Evolutionary conservation across 64 coral and sea anemone species (phyloP).

Genomic region (Porites australiensis): DNA sequence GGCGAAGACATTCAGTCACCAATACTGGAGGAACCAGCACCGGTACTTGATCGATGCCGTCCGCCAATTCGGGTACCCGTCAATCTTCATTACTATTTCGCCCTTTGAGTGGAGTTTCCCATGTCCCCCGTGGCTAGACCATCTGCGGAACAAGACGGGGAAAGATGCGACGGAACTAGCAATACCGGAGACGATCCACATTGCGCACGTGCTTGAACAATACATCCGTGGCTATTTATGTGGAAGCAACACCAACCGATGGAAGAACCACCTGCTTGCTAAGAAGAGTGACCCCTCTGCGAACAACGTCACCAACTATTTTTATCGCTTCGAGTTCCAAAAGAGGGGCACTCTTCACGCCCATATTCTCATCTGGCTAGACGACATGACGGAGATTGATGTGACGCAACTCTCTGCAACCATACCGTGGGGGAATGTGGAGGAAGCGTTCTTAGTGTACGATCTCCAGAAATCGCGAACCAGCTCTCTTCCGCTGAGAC

Average conservation of each 20-base stretch:
- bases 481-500: not conserved
- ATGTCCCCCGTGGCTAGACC: not conserved
- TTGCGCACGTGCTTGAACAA: conserved; percentile 65
- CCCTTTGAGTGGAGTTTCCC: conserved; percentile 71
- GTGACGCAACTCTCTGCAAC: not conserved
- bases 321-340: conserved; percentile 75
- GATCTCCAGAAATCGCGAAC: conserved; percentile 40
- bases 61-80: conserved; percentile 47
- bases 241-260: conserved; percentile 53
- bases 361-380: conserved; percentile 73
- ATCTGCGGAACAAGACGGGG: not conserved
- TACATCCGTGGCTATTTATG: conserved; percentile 24
- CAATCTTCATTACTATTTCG: conserved; percentile 37
- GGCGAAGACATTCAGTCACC: conserved; percentile 52
- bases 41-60: conserved; percentile 37
- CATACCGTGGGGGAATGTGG: conserved; percentile 23
- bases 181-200: conserved; percentile 12
- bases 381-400: not conserved
- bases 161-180: not conserved
- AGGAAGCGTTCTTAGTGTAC: conserved; percentile 16
- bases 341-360: conserved; percentile 59
- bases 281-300: not conserved
- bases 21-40: conserved; percentile 74
- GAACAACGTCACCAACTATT: conserved; percentile 13
- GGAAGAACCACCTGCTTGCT: conserved; percentile 44